These are phyloP conservation scores for Chrysemys picta DNA, from an alignment of 2,113 vertebrate species.

Conservation along the genomic window DNA sequence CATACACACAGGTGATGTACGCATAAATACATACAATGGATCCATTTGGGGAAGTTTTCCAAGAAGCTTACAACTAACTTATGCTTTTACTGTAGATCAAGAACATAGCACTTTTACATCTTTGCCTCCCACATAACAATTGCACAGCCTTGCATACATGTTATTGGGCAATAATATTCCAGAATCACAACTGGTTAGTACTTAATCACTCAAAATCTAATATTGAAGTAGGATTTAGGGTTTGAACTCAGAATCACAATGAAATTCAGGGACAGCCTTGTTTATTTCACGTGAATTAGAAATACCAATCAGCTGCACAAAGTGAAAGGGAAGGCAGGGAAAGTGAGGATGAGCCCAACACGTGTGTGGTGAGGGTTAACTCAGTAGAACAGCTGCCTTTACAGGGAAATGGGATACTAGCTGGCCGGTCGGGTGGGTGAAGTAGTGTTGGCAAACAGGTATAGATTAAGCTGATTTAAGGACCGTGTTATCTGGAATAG, in stretches of 20 bases:
- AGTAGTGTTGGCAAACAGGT: background rate
- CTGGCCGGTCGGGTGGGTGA: background rate
- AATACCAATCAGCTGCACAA: background rate
- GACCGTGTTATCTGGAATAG: background rate
- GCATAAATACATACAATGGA: background rate
- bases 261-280: background rate
- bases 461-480: background rate
- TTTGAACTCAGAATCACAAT: background rate
- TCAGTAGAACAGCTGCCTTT: background rate
- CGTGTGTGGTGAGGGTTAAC: background rate
- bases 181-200: background rate
- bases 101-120: background rate
- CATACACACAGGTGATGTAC: background rate
- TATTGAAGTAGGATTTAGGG: background rate
- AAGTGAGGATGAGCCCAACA: background rate
- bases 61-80: background rate
- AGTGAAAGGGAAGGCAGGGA: background rate
- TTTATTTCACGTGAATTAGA: background rate
- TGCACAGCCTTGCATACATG: background rate
- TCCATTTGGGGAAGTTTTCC: too few species aligned
- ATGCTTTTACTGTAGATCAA: background rate
- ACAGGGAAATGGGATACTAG: background rate
- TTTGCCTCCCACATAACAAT: background rate
- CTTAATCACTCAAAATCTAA: background rate
- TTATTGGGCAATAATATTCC: background rate